Base-by-base conservation (phyloP, 2,888 invertebrate genomes). In the Parnassius smintheus region DNA sequence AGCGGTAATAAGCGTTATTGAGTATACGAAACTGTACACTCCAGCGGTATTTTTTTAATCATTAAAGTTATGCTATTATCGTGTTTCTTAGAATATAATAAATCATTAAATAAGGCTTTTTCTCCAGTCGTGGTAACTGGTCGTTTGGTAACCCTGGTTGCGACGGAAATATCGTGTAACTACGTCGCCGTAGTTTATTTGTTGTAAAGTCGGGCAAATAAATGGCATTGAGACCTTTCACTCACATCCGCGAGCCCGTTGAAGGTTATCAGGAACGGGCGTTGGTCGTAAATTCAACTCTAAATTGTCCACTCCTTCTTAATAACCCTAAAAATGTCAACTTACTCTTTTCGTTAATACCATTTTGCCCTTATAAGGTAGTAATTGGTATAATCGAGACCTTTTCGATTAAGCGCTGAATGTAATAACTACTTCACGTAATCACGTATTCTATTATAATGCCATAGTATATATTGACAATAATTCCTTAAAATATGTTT, bases 211-310 rank as follows among this genome's bases (percentile, higher is more conserved):
- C 63, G 71, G 62, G 62, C 67, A 65, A 71, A 68, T 65, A 66
- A 73, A 68, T 75, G 80, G 77, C 81, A 81, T 79, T 82, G 82
- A 74, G 69, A 72, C 86, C 86, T 86, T 86, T 86, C 86, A 84
- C 86, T 69, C 54, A 55, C 68, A 62, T 66, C 72, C 75, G 51
- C 50, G 7, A 74, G 77, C 75, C 68, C 62, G 69, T 67, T 65
- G 82, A 83, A 86, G 86, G 86, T 70, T 61, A 84, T 60, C 83
- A 65, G 80, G 82, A 80, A 74, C 72, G 70, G 72, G 72, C 71
- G 72, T 68, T 62, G 68, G 61, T 45, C 10, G 22, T 41, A 55
- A 66, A 64, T 64, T 35, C 64, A 65, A 56, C 61, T 58, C 65
- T 59, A 56, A 64, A 69, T 66, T 58, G 58, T 52, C 59, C 49